Percentiles rank a stretch among this genome's conserved stretches.
Conservation (phyloP, 2,113 vertebrate genomes). For the Balaeniceps rex region DNA sequence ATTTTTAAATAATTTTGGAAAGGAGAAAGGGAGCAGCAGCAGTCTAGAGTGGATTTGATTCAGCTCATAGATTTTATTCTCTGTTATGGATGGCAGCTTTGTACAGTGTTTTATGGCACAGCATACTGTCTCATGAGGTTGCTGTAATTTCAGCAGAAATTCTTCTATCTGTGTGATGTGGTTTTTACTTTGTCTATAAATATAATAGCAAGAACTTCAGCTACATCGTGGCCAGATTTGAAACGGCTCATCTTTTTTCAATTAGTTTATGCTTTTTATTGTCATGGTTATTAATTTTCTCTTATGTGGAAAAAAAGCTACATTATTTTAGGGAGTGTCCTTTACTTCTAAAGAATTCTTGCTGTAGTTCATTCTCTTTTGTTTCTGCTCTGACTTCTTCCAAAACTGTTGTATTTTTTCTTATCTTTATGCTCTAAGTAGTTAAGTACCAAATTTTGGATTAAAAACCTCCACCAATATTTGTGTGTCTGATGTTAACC, state of each 20-base stretch:
- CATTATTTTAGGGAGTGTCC: neutral
- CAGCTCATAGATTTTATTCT: neutral
- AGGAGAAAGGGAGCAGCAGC: neutral
- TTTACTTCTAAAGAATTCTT: neutral
- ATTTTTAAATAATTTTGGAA: neutral
- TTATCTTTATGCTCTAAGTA: neutral
- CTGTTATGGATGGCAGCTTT: slow-evolving; percentile 32
- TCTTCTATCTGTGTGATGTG: slow-evolving; percentile 55
- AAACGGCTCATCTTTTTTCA: slow-evolving; percentile 44
- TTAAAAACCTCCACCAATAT: neutral
- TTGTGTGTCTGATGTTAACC: neutral
- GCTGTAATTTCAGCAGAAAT: slow-evolving; percentile 58
- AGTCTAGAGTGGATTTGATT: neutral
- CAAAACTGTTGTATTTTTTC: neutral
- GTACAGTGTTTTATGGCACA: slow-evolving; percentile 17
- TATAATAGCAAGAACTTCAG: slow-evolving; percentile 49
- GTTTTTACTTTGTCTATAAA: slow-evolving; percentile 65
- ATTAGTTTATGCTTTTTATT: slow-evolving; percentile 52
- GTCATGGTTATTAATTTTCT: slow-evolving; percentile 30
- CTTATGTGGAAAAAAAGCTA: neutral
- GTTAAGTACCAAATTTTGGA: neutral
- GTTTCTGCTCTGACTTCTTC: neutral
- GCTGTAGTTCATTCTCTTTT: neutral
- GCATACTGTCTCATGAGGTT: slow-evolving; percentile 42
- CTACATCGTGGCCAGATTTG: slow-evolving; percentile 16